These are phyloP conservation scores for Melanerpes formicivorus DNA, from an alignment of 2,113 vertebrate genomes.

Conservation along the genomic window DNA sequence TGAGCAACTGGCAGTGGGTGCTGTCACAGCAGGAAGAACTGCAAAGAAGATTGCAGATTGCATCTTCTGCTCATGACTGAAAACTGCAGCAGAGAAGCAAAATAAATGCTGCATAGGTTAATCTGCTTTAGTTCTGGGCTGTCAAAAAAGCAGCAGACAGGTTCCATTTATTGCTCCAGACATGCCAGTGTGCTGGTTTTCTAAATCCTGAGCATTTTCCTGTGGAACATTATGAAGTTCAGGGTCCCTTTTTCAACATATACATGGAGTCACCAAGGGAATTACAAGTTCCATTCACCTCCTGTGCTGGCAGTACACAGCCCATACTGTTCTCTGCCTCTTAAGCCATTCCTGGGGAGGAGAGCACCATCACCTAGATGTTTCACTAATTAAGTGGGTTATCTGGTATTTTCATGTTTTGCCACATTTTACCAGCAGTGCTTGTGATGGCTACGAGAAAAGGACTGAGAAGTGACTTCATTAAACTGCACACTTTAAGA, in stretches of 20 bases:
- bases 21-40: not conserved
- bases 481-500: not conserved
- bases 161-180: not conserved
- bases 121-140: not conserved
- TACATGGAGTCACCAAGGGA: not conserved
- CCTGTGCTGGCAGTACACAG: accelerated
- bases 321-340: not conserved
- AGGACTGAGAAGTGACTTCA: not conserved
- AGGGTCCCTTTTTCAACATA: not conserved
- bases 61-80: not conserved
- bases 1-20: not conserved
- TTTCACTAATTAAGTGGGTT: not conserved
- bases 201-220: not conserved
- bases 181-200: accelerated
- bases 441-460: not conserved
- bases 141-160: not conserved
- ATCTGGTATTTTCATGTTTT: not conserved
- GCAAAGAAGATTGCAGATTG: not conserved
- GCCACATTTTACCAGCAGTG: not conserved
- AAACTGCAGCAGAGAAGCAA: not conserved
- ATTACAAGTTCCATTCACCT: accelerated
- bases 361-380: not conserved
- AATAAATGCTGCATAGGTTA: not conserved
- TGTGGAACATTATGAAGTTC: not conserved
- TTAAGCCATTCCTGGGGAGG: not conserved